Base-by-base conservation (phyloP, 2,113 vertebrate species). In the Glaucomys volans region DNA sequence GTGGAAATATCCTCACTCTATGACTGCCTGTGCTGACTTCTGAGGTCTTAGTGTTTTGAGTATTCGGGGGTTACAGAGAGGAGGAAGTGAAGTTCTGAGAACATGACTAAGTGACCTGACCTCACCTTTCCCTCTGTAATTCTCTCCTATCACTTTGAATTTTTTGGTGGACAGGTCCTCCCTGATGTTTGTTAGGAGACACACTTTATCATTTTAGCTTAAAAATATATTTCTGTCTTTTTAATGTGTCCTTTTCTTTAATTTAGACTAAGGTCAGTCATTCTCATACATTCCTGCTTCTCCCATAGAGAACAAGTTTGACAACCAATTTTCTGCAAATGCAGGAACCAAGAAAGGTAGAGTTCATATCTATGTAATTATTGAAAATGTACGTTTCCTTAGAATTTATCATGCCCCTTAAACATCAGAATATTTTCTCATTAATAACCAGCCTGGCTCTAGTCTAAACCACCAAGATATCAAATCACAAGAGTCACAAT, bases 201-300 rank as follows among this genome's bases (percentile, higher is more conserved):
- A 37, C 8, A 64, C 28, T 62, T n/a, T 4, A 12, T n/a, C 22
- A 40, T 30, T 69, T 81, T 69, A 20, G 30, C 30, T 89, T 96
- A 96, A 97, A 97, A 98, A 98, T 1, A 54, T 94, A 97, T 98
- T 97, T 98, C 98, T 98, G 96, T 91, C 47, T 47, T 79, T 69
- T 88, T 59, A 62, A 17, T 96, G 75, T 93, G 89, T 11, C 35
- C 67, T 83, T 52, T n/a, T 75, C 35, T 67, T 62, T 50, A n/a
- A 12, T 13, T 83, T 57, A 42, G 62, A 62, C 86, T 66, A 54
- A 37, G 54, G 24, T n/a, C 97, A 97, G 0, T 71, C n/a, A 98
- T 84, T 95, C 96, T 97, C 95, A 91, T 64, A 71, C n/a, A 98
- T 91, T 97, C 97, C 97, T 97, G 97, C 97, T 77, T n/a, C 74